These are phyloP conservation scores for Caenorhabditis brenneri DNA, from an alignment of 1,140 invertebrate species.

Conservation along the genomic window DNA sequence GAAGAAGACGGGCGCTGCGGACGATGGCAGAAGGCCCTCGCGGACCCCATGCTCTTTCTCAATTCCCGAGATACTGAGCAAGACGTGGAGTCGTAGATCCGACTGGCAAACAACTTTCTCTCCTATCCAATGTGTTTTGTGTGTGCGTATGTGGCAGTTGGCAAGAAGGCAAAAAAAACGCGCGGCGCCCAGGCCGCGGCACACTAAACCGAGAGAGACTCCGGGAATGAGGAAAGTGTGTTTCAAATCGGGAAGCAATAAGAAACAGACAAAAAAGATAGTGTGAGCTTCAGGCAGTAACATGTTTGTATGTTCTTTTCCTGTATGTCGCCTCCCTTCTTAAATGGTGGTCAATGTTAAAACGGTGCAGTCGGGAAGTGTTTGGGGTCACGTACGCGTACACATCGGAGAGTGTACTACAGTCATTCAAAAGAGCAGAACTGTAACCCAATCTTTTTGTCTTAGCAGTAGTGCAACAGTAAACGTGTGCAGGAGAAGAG, in stretches of 20 bases:
- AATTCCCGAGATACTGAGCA: slow-evolving; percentile 31
- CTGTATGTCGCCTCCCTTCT: not conserved
- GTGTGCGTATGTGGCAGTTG: slow-evolving; percentile 41
- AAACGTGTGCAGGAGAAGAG: not conserved
- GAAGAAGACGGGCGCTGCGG: slow-evolving; percentile 27
- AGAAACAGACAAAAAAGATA: not conserved
- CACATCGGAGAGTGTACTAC: not conserved
- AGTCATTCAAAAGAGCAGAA: not conserved
- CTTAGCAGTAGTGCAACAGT: too few relatives aligned
- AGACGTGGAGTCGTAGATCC: slow-evolving; percentile 38
- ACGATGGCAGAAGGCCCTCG: not conserved
- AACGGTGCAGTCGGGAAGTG: not conserved
- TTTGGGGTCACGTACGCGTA: slow-evolving; percentile 24
- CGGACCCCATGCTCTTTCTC: slow-evolving; percentile 35
- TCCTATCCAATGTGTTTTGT: slow-evolving; percentile 32
- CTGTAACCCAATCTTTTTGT: not conserved
- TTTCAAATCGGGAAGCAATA: slow-evolving; percentile 29
- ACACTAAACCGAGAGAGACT: slow-evolving; percentile 24
- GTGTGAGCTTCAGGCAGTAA: slow-evolving; percentile 21
- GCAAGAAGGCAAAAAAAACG: slow-evolving; percentile 39
- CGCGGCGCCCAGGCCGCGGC: slow-evolving; percentile 23
- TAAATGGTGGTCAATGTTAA: slow-evolving; percentile 16
- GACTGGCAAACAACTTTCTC: slow-evolving; percentile 40
- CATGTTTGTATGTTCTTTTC: slow-evolving; percentile 39
- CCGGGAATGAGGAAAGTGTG: not conserved